These are phyloP conservation scores for Hormiphora californensis DNA, from an alignment of 37 sponge, comb jelly and placozoan genomes.

Conservation along the genomic window DNA sequence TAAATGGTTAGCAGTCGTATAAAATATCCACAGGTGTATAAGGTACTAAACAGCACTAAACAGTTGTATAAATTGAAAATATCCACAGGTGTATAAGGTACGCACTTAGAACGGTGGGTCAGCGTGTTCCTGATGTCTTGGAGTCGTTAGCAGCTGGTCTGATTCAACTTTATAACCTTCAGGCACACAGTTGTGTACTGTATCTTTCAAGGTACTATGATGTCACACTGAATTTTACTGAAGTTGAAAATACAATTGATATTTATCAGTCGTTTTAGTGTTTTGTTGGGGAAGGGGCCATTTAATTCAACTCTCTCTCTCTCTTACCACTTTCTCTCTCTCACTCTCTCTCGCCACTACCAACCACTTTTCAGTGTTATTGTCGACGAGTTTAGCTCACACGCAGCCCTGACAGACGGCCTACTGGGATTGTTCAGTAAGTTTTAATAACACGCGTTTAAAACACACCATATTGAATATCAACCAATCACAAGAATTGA, in stretches of 20 bases:
- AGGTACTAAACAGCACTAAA: neutral
- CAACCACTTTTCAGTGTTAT: slow-evolving; percentile 49
- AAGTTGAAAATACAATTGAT: too few relatives aligned
- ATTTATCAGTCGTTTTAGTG: too few relatives aligned
- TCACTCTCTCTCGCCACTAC: too few relatives aligned
- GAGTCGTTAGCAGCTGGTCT: slow-evolving; percentile 8
- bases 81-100: neutral
- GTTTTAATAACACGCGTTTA: too few relatives aligned
- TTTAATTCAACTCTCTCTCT: too few relatives aligned
- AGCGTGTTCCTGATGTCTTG: neutral
- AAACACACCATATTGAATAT: too few relatives aligned
- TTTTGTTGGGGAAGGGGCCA: too few relatives aligned
- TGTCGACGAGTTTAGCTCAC: slow-evolving; percentile 33
- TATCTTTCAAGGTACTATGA: slow-evolving; percentile 49
- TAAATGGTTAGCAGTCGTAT: too few relatives aligned
- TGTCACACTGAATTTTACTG: too few relatives aligned
- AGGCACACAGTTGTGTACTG: slow-evolving; percentile 44
- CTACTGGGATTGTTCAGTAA: slow-evolving; percentile 36
- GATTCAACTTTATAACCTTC: neutral
- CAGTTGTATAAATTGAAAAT: neutral
- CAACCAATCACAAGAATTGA: too few relatives aligned
- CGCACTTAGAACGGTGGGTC: neutral
- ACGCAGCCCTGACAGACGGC: neutral
- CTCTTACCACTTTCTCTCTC: too few relatives aligned
- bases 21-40: neutral